Evolutionary conservation across 2,888 invertebrate species (phyloP), one percentile per base, ranked within the genome.

Genomic region (Petrolisthes manimaculis): DNA sequence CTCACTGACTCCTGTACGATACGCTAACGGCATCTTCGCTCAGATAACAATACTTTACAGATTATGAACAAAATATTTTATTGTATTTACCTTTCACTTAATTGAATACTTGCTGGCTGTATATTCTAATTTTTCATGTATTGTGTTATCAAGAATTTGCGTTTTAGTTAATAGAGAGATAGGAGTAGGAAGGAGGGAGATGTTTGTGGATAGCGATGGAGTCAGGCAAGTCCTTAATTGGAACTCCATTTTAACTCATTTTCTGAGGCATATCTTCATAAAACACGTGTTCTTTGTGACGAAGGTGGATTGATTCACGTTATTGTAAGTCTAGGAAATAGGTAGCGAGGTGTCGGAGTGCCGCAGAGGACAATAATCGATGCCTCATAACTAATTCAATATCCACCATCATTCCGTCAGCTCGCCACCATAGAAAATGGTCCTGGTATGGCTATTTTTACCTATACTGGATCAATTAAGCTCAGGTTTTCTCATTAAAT

Each of bases 401-500:
- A 75, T 75, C 82, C 86, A 75, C 86, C 82, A 86, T 86, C 67
- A 81, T 51, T 61, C 86, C 81, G 74, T 55, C 83, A 6, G 51
- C 56, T 24, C n/a, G 56, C n/a, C 74, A 67, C 75, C 82, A 86
- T 71, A 82, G 86, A 86, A 82, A 86, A 86, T 67, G 86, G 82
- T 53, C 5, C 67, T 67, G 1, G 56, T 82, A 67, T 55, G 14
- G 74, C 61, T 53, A 53, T 77, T 61, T 78, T 61, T 55, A 8
- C 18, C 53, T 6, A 74, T 56, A 37, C 51, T 56, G 12, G 8
- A 51, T 14, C 8, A 24, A 67, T 71, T 71, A 6, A 21, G 71
- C n/a, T n/a, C 71, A 71, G 14, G 6, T n/a, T 71, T 71, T 71
- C 71, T 71, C 21, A 21, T 71, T 6, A 21, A 71, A 71, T 71